Evolutionary conservation across 1,140 invertebrate species (phyloP).

Genomic region (Drosophila parabipectinata): DNA sequence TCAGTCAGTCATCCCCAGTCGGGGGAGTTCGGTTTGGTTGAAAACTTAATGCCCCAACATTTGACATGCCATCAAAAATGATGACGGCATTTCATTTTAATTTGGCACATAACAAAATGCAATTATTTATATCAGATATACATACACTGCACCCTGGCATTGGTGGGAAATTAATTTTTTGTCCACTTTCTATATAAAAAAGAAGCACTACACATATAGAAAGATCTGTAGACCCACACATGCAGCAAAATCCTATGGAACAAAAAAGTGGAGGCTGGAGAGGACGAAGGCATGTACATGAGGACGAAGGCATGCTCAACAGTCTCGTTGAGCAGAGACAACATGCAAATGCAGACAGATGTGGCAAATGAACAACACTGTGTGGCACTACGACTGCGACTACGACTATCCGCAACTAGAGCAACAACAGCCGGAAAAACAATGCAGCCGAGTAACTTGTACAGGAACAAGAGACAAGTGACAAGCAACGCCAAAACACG

Average conservation of each 20-base stretch:
- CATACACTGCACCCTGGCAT: not conserved
- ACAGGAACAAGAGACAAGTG: constrained; percentile 66
- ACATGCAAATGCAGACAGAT: constrained; percentile 53
- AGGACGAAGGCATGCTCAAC: no score
- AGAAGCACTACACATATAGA: not conserved
- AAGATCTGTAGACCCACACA: constrained; percentile 4
- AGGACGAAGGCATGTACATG: no score
- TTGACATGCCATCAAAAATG: constrained; percentile 67
- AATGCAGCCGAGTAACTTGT: constrained; percentile 36
- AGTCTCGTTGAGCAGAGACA: constrained; percentile 39
- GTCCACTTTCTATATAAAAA: not conserved
- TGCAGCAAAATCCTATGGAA: constrained; percentile 2
- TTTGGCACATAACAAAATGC: constrained; percentile 41
- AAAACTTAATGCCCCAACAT: constrained; percentile 58
- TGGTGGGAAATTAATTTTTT: not conserved
- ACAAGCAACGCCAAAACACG: constrained; percentile 71
- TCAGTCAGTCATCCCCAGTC: constrained; percentile 35
- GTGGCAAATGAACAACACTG: constrained; percentile 56
- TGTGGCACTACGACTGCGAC: not conserved
- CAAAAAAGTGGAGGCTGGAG: constrained; percentile 2
- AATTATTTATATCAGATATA: constrained; percentile 48
- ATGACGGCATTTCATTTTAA: constrained; percentile 62
- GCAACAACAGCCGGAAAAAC: constrained; percentile 35
- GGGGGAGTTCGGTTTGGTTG: constrained; percentile 37
- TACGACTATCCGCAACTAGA: constrained; percentile 13